Evolutionary conservation across 2,888 invertebrate species (phyloP).

Genomic region (Spisula subtruncata): DNA sequence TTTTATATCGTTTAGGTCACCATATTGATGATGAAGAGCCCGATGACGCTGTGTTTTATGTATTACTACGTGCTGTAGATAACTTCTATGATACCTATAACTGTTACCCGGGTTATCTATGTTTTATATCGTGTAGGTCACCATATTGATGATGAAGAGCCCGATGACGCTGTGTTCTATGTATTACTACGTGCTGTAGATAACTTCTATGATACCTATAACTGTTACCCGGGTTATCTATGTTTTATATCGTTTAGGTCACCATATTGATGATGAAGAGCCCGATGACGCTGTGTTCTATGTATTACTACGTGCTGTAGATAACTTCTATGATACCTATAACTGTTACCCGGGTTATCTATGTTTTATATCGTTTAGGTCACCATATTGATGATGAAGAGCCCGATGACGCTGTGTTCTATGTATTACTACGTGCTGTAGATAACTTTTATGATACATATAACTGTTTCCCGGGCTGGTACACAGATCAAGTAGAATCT

Average conservation of each 20-base stretch:
- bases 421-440: conserved; percentile 95
- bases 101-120: too few relatives aligned
- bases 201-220: too few relatives aligned
- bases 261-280: conserved; percentile 81
- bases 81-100: conserved; percentile 96
- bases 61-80: conserved; percentile 96
- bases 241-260: conserved; percentile 48
- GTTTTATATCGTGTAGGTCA: too few relatives aligned
- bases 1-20: conserved; percentile 53
- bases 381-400: conserved; percentile 81
- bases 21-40: conserved; percentile 82
- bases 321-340: conserved; percentile 95
- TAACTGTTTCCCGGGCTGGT: conserved; percentile 94
- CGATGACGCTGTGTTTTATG: conserved; percentile 91
- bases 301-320: conserved; percentile 95
- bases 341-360: too few relatives aligned
- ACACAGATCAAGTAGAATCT: conserved; percentile 94
- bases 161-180: too few relatives aligned
- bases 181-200: too few relatives aligned
- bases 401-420: conserved; percentile 90
- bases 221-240: too few relatives aligned
- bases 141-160: too few relatives aligned
- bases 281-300: conserved; percentile 91
- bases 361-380: conserved; percentile 49
- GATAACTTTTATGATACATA: conserved; percentile 96